Evolutionary conservation across 1,140 invertebrate genomes (phyloP).

Genomic region (Drosophila persimilis): DNA sequence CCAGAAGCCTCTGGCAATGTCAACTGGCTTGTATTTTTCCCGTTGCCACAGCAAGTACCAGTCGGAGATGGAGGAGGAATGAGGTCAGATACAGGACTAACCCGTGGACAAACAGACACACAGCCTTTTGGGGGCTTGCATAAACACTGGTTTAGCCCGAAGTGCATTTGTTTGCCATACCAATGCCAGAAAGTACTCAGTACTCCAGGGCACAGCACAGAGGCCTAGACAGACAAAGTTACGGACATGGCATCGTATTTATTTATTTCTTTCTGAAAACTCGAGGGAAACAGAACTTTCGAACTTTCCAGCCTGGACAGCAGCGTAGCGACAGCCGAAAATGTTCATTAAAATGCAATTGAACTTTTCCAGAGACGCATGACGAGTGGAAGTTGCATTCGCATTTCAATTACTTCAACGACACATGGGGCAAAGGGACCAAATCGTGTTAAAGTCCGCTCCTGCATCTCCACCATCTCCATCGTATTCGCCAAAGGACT

Average conservation of each 20-base stretch:
- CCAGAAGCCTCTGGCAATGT: slow-evolving; percentile 1
- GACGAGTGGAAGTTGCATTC: slow-evolving; percentile 29
- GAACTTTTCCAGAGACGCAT: slow-evolving; percentile 24
- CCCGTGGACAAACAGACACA: slow-evolving; percentile 1
- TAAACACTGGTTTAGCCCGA: slow-evolving; percentile 53
- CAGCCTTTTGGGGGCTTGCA: slow-evolving; percentile 24
- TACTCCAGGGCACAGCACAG: neutral
- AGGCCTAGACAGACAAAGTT: slow-evolving; percentile 37
- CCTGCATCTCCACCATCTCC: neutral
- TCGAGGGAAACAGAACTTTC: slow-evolving; percentile 5
- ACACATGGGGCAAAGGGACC: slow-evolving; percentile 18
- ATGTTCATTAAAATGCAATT: slow-evolving; percentile 71
- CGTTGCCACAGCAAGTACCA: slow-evolving; percentile 26
- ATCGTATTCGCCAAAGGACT: neutral
- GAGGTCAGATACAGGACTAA: too few species aligned
- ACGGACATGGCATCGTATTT: slow-evolving; percentile 47
- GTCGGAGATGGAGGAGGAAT: neutral
- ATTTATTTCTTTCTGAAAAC: slow-evolving; percentile 12
- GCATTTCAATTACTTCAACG: slow-evolving; percentile 61
- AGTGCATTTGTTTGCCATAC: slow-evolving; percentile 43
- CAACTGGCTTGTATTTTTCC: slow-evolving; percentile 8
- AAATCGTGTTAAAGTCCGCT: slow-evolving; percentile 51
- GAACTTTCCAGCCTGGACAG: slow-evolving; percentile 29
- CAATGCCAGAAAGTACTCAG: too few species aligned
- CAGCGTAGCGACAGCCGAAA: slow-evolving; percentile 23